A percentile compares a stretch with the other conserved stretches of the same genome.
These are phyloP conservation scores for Micrasema minimum DNA, from an alignment of 1,140 invertebrate species.

Conservation along the genomic window DNA sequence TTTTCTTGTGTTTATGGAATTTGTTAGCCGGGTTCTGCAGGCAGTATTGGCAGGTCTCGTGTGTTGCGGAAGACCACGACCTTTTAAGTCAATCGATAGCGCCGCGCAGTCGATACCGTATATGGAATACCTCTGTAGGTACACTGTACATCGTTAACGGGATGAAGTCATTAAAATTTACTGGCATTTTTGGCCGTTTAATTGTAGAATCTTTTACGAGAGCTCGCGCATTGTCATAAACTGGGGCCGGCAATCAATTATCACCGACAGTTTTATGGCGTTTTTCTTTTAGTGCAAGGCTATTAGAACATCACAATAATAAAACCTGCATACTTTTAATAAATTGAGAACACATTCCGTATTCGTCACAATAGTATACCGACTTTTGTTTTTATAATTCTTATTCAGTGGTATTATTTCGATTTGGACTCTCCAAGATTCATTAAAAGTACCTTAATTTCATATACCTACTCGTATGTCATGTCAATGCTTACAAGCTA, in stretches of 20 bases:
- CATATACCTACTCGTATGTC: no score
- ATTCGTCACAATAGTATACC: no score
- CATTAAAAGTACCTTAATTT: no score
- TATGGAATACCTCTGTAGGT: not conserved
- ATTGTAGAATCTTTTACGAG: not conserved
- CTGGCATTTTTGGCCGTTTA: slow-evolving; percentile 17
- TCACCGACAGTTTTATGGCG: not conserved
- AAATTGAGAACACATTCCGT: no score
- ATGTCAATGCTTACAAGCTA: no score
- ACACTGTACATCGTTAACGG: slow-evolving; percentile 1
- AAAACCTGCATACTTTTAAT: no score
- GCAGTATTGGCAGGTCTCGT: no score
- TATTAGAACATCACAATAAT: not conserved
- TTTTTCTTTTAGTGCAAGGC: not conserved
- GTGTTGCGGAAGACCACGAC: slow-evolving; percentile 13
- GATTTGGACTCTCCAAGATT: no score
- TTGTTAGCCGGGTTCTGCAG: no score
- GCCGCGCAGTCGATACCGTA: slow-evolving; percentile 4
- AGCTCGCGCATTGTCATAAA: slow-evolving; percentile 7
- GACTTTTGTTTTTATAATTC: no score
- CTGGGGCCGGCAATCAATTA: slow-evolving; percentile 5
- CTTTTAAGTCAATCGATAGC: slow-evolving; percentile 18
- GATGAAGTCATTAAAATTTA: slow-evolving; percentile 33
- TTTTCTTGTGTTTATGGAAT: no score
- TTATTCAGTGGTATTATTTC: no score